phyloP scores from a whole-genome alignment of 2,888 invertebrate species.

The Cactoblastis cactorum region DNA sequence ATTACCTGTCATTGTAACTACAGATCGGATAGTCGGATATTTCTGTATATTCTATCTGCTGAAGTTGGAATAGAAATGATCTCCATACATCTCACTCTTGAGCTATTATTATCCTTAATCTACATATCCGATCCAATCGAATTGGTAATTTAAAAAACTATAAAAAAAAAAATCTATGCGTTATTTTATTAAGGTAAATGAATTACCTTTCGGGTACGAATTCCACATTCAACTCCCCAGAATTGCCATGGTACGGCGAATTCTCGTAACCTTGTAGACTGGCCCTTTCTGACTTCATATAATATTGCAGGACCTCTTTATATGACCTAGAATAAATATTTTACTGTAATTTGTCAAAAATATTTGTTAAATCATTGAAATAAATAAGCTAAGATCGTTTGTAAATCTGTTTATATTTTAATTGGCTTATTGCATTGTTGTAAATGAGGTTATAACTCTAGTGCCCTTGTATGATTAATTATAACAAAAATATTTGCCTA shows the following conservation, averaged over 20 bases:
- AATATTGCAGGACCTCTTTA: constrained; percentile 76
- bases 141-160: no score
- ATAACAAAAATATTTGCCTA: not conserved
- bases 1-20: no score
- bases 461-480: not conserved
- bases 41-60: no score
- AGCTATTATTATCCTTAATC: no score
- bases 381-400: not conserved
- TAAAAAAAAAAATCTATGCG: no score
- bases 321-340: constrained; percentile 74
- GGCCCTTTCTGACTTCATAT: constrained; percentile 77
- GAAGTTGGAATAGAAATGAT: no score
- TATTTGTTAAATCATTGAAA: not conserved
- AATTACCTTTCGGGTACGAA: constrained; percentile 65
- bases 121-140: no score
- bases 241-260: constrained; percentile 70
- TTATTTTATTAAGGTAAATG: not conserved
- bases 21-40: no score
- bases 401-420: not conserved
- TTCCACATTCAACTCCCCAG: constrained; percentile 80
- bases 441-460: not conserved
- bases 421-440: not conserved
- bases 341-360: not conserved
- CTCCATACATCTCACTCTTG: no score
- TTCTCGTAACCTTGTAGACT: constrained; percentile 53